Base-by-base conservation (phyloP, 2,113 vertebrate genomes). In the Trematomus loennbergii region DNA sequence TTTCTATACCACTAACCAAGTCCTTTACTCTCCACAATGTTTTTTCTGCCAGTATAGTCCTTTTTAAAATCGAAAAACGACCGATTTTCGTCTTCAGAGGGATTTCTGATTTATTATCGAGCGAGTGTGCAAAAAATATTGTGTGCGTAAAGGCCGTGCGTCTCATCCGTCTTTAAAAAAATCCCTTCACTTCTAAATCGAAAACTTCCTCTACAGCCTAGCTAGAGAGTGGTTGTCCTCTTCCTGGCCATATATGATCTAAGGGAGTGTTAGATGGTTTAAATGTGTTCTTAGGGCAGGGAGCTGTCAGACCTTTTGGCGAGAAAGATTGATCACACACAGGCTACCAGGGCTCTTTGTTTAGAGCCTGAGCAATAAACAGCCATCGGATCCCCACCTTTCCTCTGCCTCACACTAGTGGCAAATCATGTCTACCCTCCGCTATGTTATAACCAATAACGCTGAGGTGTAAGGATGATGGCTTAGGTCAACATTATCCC, bases 301-400 rank as follows among this genome's bases (percentile, higher is more conserved):
- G 96, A 97, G 97, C 97, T 99, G 98, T 99, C 98, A 99, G 96
- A 96, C 95, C 97, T 96, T 97, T 97, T 96, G 96, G 97, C 95
- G 94, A 96, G 95, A 94, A 98, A 99, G 98, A 99, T 99, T 98
- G 98, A 99, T 99, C 96, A 86, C 94, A 85, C 94, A 71, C 96
- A 96, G 96, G 94, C 95, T 97, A 95, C 95, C 95, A 94, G 93
- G 93, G 95, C 95, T 97, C 97, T 98, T 99, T 99, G 98, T 99
- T 98, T 98, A 96, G 96, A 98, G 96, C 96, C 96, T 94, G 96
- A 96, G 97, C 96, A 97, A 97, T 96, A 99, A 99, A 97, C 97
- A 91, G 91, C 86, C 89, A 74, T 78, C 78, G 86, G 88, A 82
- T 90, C 89, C 85, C 81, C 90, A 88, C 82, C 84, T 89, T 88